Percentiles rank a stretch among this genome's conserved stretches.
Conservation (phyloP, 2,113 vertebrate genomes). For the Gopherus evgoodei region DNA sequence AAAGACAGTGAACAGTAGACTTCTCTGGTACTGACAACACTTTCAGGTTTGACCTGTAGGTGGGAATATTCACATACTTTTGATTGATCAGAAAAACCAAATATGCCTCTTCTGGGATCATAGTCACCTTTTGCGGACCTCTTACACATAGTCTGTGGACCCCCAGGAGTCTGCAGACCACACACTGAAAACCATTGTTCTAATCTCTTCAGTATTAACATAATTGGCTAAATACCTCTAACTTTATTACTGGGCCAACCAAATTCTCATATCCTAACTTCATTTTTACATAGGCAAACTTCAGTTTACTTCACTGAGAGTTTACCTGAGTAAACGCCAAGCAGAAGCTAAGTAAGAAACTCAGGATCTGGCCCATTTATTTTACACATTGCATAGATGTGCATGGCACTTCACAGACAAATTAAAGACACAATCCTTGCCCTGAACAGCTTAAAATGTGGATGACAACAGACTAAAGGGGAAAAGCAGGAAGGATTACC, state of each 20-base stretch:
- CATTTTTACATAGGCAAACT: conserved; percentile 4
- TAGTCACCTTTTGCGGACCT: neutral
- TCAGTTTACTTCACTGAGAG: conserved; percentile 33
- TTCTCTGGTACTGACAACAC: neutral
- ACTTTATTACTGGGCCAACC: conserved; percentile 11
- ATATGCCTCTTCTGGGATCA: neutral
- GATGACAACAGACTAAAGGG: neutral
- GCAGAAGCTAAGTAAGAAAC: neutral
- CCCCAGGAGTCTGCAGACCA: neutral
- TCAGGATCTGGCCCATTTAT: neutral
- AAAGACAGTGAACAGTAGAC: neutral
- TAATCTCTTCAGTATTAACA: neutral
- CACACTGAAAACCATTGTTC: neutral
- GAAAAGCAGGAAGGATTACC: neutral
- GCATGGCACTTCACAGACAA: conserved; percentile 4
- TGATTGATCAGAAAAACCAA: neutral
- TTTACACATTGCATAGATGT: conserved; percentile 13
- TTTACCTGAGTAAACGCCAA: conserved; percentile 1
- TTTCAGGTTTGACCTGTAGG: neutral
- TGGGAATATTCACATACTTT: neutral
- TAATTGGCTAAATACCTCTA: neutral
- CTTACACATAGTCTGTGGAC: no score
- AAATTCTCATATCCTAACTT: neutral
- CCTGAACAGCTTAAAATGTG: neutral
- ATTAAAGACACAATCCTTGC: neutral